phyloP scores from a whole-genome alignment of 2,113 vertebrate genomes.

The Tonatia bakeri region DNA sequence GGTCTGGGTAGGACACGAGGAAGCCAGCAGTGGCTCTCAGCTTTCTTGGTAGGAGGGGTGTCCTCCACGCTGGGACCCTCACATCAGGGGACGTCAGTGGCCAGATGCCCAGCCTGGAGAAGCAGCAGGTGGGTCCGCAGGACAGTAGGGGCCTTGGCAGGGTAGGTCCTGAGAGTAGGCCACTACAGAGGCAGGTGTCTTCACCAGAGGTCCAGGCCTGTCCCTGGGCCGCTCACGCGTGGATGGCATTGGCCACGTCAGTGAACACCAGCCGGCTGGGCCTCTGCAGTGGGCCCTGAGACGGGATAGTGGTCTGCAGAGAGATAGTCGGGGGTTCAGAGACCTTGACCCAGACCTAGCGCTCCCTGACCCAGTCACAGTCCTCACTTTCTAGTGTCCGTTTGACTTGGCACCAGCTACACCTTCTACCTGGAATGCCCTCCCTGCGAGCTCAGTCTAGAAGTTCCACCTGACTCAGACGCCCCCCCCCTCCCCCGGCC shows the following conservation, averaged over 20 bases:
- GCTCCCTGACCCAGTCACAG: background rate
- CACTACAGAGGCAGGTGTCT: background rate
- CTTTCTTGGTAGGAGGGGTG: background rate
- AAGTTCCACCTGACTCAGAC: background rate
- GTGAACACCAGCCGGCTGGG: slow-evolving; percentile 96
- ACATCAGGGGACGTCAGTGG: background rate
- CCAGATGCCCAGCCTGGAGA: background rate
- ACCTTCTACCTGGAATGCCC: background rate
- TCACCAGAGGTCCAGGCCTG: slow-evolving; percentile 35
- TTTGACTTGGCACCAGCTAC: background rate
- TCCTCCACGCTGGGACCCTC: background rate
- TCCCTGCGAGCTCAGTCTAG: background rate
- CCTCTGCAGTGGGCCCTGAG: slow-evolving; percentile 90
- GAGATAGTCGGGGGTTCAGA: slow-evolving; percentile 41
- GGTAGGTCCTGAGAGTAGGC: slow-evolving; percentile 40
- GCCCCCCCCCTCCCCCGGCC: too few species aligned
- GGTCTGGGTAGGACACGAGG: background rate
- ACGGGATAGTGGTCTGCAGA: slow-evolving; percentile 87
- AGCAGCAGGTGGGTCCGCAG: background rate
- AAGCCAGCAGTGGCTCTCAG: background rate
- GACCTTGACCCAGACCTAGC: background rate
- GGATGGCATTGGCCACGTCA: slow-evolving; percentile 94
- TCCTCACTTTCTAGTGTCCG: background rate
- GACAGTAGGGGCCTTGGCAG: background rate
- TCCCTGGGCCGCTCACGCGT: slow-evolving; percentile 81